phyloP scores from a whole-genome alignment of 1,140 invertebrate species.

The Hyles vespertilio region DNA sequence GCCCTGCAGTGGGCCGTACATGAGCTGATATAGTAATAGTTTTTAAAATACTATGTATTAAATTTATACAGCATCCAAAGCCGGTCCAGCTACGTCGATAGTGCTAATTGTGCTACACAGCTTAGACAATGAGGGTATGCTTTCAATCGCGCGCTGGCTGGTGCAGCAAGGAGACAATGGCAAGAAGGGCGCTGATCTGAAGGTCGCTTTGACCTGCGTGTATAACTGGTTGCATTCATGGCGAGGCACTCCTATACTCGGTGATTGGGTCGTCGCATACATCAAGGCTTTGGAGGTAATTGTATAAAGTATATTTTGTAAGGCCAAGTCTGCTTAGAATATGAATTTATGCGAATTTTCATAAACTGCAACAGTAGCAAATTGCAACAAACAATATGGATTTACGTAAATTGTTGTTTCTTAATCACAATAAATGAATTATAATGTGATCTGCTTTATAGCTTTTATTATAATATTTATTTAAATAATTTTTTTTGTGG shows the following conservation, averaged over 20 bases:
- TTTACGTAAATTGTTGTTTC: too few relatives aligned
- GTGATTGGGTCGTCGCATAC: constrained; percentile 52
- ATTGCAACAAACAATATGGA: too few relatives aligned
- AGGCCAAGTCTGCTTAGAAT: too few relatives aligned
- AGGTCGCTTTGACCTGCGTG: constrained; percentile 47
- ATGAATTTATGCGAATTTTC: too few relatives aligned
- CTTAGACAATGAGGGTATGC: constrained; percentile 29
- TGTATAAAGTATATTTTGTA: not conserved
- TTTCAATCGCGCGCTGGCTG: constrained; percentile 46
- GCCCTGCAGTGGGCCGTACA: too few relatives aligned
- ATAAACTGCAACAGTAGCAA: too few relatives aligned
- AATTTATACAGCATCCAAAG: constrained; percentile 39
- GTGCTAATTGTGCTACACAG: constrained; percentile 47
- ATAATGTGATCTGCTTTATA: not conserved
- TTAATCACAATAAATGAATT: too few relatives aligned
- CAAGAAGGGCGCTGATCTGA: constrained; percentile 34
- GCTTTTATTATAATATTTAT: not conserved
- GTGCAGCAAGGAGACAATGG: constrained; percentile 46
- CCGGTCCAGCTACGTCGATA: constrained; percentile 44
- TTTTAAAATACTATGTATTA: not conserved
- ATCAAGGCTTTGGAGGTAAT: constrained; percentile 56
- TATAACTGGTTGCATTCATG: constrained; percentile 58
- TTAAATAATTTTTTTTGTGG: not conserved
- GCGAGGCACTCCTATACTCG: constrained; percentile 48
- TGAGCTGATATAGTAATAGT: too few relatives aligned